Evolutionary conservation across 2,797 vertebrate genomes (phyloP), one percentile per base, ranked within the genome.

Genomic region (Scomberomorus guttatus): DNA sequence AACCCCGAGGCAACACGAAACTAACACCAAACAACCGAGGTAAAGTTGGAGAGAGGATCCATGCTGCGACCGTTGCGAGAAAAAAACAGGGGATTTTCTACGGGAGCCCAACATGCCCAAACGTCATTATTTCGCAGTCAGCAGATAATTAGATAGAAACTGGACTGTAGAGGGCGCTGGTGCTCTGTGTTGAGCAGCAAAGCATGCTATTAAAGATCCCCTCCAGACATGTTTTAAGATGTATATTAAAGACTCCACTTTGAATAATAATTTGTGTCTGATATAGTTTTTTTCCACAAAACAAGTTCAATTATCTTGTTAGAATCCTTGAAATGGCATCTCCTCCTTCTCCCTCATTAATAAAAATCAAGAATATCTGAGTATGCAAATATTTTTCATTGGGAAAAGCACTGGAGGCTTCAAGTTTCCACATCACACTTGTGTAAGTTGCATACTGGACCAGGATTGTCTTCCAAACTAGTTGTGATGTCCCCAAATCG

Each of bases 31-130:
- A 90, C 92, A 72, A 82, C 57, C 22, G 59, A 82, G 54, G 58
- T 78, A 75, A 92, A 91, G 83, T 91, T 92, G 57, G 25, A 68
- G 15, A 74, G 55, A 55, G 55, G 59, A 37, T 75, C 90, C 90
- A 94, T 92, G 78, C 83, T 92, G 79, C 39, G 60, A 68, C 34
- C n/a, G 22, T 2, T 27, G 52, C 6, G 39, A 34, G 42, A 25
- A 61, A 54, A 25, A 57, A 11, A 73, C 14, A 22, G 63, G 27
- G 39, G 34, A 54, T 11, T 34, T 29, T 1, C 63, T 86, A 92
- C 79, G 18, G 92, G 8, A 88, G 81, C 76, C 52, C 8, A 27
- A 18, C 1, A 42, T 4, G 85, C 2, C 72, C 91, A 88, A 83
- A 86, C 55, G 0, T 2, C 0, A 1, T 2, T 5, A 0, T 0